Percentiles rank a stretch among this genome's conserved stretches.
Conservation (phyloP, 2,113 vertebrate genomes). For the Thunnus thynnus region DNA sequence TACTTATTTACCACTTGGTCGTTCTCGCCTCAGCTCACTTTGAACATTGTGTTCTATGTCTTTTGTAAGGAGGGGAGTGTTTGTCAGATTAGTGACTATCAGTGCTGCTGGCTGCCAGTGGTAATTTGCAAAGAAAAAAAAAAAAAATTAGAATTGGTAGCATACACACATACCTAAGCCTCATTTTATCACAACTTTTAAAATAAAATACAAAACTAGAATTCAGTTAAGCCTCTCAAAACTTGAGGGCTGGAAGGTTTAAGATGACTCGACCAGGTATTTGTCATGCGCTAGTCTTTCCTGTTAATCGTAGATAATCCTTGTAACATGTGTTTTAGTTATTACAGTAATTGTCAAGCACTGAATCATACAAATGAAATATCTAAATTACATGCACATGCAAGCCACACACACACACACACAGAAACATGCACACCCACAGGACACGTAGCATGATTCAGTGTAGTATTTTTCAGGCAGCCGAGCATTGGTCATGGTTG, state of each 20-base stretch:
- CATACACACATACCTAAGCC: not conserved
- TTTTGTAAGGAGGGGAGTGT: slow-evolving; percentile 2
- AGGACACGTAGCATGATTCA: not conserved
- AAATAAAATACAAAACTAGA: not conserved
- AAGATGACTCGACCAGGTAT: not conserved
- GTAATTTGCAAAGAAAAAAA: not conserved
- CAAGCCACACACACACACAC: slow-evolving; percentile 10
- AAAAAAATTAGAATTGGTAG: slow-evolving; percentile 4
- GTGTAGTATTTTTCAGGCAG: slow-evolving; percentile 23
- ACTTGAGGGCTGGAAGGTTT: not conserved
- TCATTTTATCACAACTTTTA: not conserved
- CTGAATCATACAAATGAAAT: not conserved
- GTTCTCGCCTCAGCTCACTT: slow-evolving; percentile 25
- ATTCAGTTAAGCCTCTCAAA: not conserved
- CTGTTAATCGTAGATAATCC: not conserved
- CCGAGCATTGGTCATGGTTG: slow-evolving; percentile 36
- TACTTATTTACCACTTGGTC: slow-evolving; percentile 28
- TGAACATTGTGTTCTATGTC: not conserved
- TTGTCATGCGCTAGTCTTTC: not conserved
- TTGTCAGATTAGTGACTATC: slow-evolving; percentile 19
- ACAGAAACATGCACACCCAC: slow-evolving; percentile 3
- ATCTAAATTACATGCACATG: not conserved
- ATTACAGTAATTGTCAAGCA: slow-evolving; percentile 3
- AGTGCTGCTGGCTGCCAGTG: not conserved
- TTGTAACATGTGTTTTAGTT: not conserved